phyloP scores from a whole-genome alignment of 2,797 vertebrate genomes.

The Clamator glandarius region DNA sequence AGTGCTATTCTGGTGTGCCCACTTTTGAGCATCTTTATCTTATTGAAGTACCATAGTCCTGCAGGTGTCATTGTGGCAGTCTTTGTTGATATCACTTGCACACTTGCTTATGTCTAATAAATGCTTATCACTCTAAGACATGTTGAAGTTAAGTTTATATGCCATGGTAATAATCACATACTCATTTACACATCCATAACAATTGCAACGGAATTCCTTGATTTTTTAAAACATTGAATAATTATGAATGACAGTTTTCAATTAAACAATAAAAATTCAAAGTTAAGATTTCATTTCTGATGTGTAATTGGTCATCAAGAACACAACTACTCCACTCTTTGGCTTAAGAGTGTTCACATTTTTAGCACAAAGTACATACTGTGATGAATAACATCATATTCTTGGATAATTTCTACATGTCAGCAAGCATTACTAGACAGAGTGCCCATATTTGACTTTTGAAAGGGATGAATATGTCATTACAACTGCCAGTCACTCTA shows the following conservation, averaged over 20 bases:
- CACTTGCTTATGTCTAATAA: not conserved
- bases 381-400: constrained; percentile 6
- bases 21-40: not conserved
- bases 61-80: not conserved
- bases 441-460: constrained; percentile 10
- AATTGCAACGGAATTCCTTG: not conserved
- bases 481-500: constrained; percentile 19
- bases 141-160: not conserved
- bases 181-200: not conserved
- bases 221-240: not conserved
- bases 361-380: constrained; percentile 37
- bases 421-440: constrained; percentile 9
- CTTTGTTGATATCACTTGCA: not conserved
- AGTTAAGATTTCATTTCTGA: not conserved
- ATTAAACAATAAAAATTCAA: not conserved
- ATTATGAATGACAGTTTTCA: not conserved
- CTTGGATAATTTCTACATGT: constrained; percentile 50
- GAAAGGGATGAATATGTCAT: constrained; percentile 35
- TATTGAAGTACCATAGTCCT: not conserved
- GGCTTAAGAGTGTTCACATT: not conserved
- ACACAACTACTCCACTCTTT: not conserved
- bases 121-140: not conserved
- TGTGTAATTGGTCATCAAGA: not conserved
- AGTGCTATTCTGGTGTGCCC: not conserved
- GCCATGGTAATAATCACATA: not conserved